Evolutionary conservation across 2,888 invertebrate species (phyloP).

Genomic region (Choristoneura rosaceana): DNA sequence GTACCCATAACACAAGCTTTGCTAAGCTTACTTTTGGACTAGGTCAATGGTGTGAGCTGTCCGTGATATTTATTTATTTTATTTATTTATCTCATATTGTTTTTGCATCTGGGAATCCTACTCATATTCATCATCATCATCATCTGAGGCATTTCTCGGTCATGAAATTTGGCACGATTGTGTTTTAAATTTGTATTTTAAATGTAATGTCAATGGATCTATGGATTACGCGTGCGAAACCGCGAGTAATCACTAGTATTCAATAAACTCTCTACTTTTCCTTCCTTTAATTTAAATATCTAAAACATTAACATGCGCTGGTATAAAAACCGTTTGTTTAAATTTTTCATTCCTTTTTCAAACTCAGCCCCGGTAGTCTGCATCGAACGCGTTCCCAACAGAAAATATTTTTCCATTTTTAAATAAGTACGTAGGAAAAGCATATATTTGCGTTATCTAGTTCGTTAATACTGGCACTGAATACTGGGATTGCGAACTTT

Average conservation of each 20-base stretch:
- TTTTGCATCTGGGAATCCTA: too few relatives aligned
- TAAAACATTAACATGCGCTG: background rate
- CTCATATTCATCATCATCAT: too few relatives aligned
- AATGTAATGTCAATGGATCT: too few relatives aligned
- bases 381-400: slow-evolving; percentile 57
- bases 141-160: too few relatives aligned
- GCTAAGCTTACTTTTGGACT: too few relatives aligned
- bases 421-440: slow-evolving; percentile 75
- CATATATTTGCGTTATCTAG: slow-evolving; percentile 82
- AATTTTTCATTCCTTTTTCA: slow-evolving; percentile 5
- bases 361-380: slow-evolving; percentile 40
- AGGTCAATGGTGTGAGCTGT: too few relatives aligned
- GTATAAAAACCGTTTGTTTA: background rate
- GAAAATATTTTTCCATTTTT: slow-evolving; percentile 83
- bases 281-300: background rate
- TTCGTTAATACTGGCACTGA: slow-evolving; percentile 80
- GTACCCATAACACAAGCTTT: too few relatives aligned
- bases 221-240: too few relatives aligned
- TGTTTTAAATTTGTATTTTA: too few relatives aligned
- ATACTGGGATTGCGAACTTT: slow-evolving; percentile 67
- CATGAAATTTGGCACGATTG: too few relatives aligned
- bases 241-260: background rate
- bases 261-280: background rate
- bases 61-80: too few relatives aligned
- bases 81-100: too few relatives aligned